These are phyloP conservation scores for Nymphalis urticae DNA, from an alignment of 2,888 invertebrate species.

Conservation along the genomic window DNA sequence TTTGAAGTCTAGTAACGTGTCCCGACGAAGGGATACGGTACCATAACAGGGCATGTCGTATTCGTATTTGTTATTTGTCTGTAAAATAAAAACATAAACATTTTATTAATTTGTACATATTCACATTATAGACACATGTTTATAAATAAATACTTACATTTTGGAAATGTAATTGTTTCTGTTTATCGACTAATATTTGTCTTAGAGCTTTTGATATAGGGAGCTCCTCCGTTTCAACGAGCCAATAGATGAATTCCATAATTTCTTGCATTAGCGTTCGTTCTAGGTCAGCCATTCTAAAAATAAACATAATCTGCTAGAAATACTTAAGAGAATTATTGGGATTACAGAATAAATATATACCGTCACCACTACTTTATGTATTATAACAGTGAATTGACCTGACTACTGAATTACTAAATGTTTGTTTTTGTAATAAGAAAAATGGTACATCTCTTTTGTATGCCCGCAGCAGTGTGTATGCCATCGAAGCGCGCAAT, in stretches of 20 bases:
- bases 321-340: background rate
- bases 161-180: slow-evolving; percentile 81
- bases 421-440: background rate
- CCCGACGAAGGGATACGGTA: slow-evolving; percentile 70
- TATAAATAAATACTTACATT: slow-evolving; percentile 53
- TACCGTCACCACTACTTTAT: background rate
- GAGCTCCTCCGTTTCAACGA: slow-evolving; percentile 95
- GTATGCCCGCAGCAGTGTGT: too few species aligned
- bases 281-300: slow-evolving; percentile 91
- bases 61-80: slow-evolving; percentile 69
- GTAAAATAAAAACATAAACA: background rate
- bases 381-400: background rate
- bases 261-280: slow-evolving; percentile 89
- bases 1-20: slow-evolving; percentile 94
- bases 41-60: slow-evolving; percentile 72
- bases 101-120: too few species aligned
- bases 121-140: background rate
- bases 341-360: background rate
- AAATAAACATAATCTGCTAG: slow-evolving; percentile 31
- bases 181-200: slow-evolving; percentile 95
- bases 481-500: too few species aligned
- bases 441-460: too few species aligned
- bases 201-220: slow-evolving; percentile 94
- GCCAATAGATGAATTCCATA: slow-evolving; percentile 96
- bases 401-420: background rate